Conservation (phyloP, 2,797 vertebrate genomes). For the Anguilla anguilla region DNA sequence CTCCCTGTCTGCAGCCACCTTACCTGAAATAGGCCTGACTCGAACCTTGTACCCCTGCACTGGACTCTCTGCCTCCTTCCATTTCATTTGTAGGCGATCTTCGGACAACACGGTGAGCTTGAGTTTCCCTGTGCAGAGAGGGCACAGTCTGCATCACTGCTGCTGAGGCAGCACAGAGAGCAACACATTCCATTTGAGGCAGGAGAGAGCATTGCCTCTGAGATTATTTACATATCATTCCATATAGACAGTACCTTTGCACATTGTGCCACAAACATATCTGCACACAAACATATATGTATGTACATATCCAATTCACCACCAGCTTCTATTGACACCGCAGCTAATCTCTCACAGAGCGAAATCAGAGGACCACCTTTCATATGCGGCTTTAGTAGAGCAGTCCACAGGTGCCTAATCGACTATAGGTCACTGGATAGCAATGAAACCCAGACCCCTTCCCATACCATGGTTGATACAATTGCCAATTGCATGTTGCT, state of each 20-base stretch:
- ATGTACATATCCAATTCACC: background rate
- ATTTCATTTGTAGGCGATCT: conserved; percentile 92
- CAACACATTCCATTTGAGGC: background rate
- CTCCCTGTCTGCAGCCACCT: conserved; percentile 32
- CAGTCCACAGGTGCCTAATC: too few relatives aligned
- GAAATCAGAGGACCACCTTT: too few relatives aligned
- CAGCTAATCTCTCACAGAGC: too few relatives aligned
- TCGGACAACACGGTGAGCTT: conserved; percentile 85
- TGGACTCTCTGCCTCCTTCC: conserved; percentile 83
- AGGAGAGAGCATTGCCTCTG: background rate
- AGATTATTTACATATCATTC: background rate
- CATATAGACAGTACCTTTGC: background rate
- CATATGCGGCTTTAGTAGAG: too few relatives aligned
- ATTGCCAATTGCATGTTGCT: too few relatives aligned
- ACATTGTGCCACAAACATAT: conserved; percentile 42
- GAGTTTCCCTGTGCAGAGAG: conserved; percentile 55
- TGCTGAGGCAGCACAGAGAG: background rate
- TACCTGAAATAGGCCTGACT: conserved; percentile 89
- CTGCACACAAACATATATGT: background rate
- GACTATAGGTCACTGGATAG: too few relatives aligned
- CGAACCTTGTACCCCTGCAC: conserved; percentile 87
- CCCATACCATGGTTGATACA: too few relatives aligned
- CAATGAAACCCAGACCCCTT: too few relatives aligned
- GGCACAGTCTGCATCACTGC: background rate
- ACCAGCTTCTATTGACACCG: too few relatives aligned